phyloP scores from a whole-genome alignment of 2,888 invertebrate species.

The Quadroppia sp. region DNA sequence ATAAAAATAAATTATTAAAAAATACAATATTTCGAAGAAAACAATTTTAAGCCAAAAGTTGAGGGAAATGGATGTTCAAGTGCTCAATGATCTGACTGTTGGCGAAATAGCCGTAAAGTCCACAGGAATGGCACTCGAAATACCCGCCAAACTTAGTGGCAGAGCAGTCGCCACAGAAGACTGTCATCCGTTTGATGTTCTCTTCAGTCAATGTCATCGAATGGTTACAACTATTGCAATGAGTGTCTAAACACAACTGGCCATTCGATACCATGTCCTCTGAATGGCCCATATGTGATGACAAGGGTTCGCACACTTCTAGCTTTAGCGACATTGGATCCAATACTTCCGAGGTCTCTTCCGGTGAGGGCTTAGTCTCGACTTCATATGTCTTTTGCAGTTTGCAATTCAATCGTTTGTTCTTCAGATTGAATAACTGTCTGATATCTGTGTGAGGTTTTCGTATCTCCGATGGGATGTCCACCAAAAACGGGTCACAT shows the following conservation, averaged over 20 bases:
- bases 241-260: not conserved
- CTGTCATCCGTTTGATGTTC: not conserved
- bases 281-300: not conserved
- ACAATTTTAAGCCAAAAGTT: no score
- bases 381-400: no score
- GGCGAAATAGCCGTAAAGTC: constrained; percentile 28
- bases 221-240: not conserved
- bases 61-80: constrained; percentile 16
- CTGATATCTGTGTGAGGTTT: constrained; percentile 6
- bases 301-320: no score
- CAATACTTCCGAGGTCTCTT: no score
- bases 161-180: constrained; percentile 12
- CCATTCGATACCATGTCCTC: not conserved
- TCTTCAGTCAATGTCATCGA: not conserved
- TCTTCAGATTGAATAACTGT: not conserved
- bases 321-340: no score
- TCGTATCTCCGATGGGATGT: constrained; percentile 10
- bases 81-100: constrained; percentile 16
- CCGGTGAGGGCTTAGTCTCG: not conserved
- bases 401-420: not conserved
- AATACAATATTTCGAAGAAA: no score
- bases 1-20: no score
- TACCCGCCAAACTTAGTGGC: constrained; percentile 18
- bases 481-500: not conserved
- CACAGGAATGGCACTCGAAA: constrained; percentile 29